Conservation (phyloP, 1,140 invertebrate genomes). For the Protaetia brevitarsis region DNA sequence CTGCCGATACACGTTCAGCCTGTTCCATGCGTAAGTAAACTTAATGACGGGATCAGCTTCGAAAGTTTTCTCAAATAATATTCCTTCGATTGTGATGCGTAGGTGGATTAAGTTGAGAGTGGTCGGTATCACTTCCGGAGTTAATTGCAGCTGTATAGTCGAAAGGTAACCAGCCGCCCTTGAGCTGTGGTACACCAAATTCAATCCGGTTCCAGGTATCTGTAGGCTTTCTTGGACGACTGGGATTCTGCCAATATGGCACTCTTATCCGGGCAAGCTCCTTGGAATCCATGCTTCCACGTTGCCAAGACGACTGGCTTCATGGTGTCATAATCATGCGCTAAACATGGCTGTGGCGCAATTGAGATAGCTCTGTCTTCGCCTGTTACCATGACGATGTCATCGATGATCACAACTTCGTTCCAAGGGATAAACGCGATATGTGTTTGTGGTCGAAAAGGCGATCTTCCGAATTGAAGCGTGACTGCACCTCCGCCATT, state of each 20-base stretch:
- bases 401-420: constrained; percentile 90
- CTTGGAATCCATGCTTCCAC: constrained; percentile 96
- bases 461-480: constrained; percentile 88
- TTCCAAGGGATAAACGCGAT: constrained; percentile 97
- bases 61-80: constrained; percentile 87
- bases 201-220: constrained; percentile 88
- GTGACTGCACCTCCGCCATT: constrained; percentile 96
- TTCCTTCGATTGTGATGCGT: constrained; percentile 90
- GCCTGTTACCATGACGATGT: constrained; percentile 78
- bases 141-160: constrained; percentile 91
- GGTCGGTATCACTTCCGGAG: constrained; percentile 77
- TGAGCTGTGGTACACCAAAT: constrained; percentile 94
- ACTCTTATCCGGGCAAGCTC: constrained; percentile 87
- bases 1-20: constrained; percentile 94
- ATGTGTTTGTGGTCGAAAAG: constrained; percentile 84
- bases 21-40: constrained; percentile 95
- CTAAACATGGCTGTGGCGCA: constrained; percentile 73
- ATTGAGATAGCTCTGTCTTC: constrained; percentile 66
- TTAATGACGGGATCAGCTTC: constrained; percentile 95
- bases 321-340: constrained; percentile 91
- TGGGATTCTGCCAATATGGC: constrained; percentile 93
- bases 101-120: constrained; percentile 83
- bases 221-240: constrained; percentile 91
- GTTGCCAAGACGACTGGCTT: constrained; percentile 92
- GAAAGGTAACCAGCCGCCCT: constrained; percentile 88